Conservation (phyloP, 2,888 invertebrate genomes). For the Cataglyphis cursor region DNA sequence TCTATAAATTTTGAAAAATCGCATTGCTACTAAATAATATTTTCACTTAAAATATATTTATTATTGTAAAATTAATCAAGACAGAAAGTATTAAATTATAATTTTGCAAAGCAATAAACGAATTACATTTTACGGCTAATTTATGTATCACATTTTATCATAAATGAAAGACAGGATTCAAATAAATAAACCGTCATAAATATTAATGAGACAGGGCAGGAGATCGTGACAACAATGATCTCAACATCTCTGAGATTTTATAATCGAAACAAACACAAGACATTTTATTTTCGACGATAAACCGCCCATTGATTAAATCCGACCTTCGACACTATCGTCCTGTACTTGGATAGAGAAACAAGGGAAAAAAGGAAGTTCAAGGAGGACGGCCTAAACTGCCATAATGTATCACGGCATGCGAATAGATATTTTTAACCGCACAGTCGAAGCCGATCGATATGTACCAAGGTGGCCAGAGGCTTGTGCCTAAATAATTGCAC, state of each 20-base stretch:
- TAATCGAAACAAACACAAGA: not conserved
- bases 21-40: not conserved
- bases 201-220: not conserved
- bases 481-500: conserved; percentile 73
- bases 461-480: conserved; percentile 59
- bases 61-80: not conserved
- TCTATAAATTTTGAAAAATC: not conserved
- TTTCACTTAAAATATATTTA: too few relatives aligned
- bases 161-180: not conserved
- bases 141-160: not conserved
- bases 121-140: not conserved
- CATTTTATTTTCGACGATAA: not conserved
- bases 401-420: conserved; percentile 77
- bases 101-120: not conserved
- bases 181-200: not conserved
- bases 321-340: conserved; percentile 65
- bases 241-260: not conserved
- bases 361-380: conserved; percentile 51
- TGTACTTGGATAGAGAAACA: conserved; percentile 18
- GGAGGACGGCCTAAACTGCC: conserved; percentile 64
- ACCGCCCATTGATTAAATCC: conserved; percentile 52
- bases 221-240: not conserved
- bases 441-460: conserved; percentile 77
- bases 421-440: conserved; percentile 80
- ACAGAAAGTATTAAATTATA: not conserved